Percentiles rank a stretch among this genome's conserved stretches.
These are phyloP conservation scores for Sorex araneus DNA, from an alignment of 2,113 vertebrate genomes.

Conservation along the genomic window DNA sequence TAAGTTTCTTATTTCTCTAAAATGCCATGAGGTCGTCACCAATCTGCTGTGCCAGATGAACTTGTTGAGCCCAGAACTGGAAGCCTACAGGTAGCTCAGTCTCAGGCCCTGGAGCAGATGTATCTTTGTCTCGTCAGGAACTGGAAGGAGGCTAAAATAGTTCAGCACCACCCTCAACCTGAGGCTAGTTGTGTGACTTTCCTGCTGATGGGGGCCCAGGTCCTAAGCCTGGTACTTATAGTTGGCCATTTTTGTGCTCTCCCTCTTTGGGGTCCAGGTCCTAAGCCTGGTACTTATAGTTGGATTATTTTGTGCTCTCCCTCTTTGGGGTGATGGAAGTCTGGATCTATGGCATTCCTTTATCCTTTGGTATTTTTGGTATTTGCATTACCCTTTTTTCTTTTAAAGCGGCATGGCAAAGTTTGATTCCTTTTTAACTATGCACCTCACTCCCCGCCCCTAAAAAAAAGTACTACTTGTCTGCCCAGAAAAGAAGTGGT, in stretches of 20 bases:
- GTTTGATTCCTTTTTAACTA: constrained; percentile 84
- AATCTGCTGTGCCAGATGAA: background rate
- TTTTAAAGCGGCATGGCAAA: constrained; percentile 75
- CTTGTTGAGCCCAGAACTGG: background rate
- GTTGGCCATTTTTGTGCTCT: constrained; percentile 62
- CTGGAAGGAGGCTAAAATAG: background rate
- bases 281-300: too few relatives aligned
- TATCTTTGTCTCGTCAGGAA: background rate
- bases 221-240: background rate
- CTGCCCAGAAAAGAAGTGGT: constrained; percentile 86
- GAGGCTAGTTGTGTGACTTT: background rate
- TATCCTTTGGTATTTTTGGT: constrained; percentile 34
- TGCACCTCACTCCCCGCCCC: background rate
- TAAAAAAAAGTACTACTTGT: constrained; percentile 63
- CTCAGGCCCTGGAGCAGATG: background rate
- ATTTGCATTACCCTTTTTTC: constrained; percentile 68
- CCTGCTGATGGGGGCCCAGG: background rate
- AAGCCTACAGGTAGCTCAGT: background rate
- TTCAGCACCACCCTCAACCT: too few relatives aligned
- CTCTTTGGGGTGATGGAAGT: constrained; percentile 54
- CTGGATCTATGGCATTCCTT: constrained; percentile 66
- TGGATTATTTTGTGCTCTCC: constrained; percentile 69
- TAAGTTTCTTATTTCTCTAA: background rate
- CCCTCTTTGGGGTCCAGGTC: constrained; percentile 14
- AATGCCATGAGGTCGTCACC: background rate